These are phyloP conservation scores for Ophraella communa DNA, from an alignment of 2,888 invertebrate species.

Conservation along the genomic window DNA sequence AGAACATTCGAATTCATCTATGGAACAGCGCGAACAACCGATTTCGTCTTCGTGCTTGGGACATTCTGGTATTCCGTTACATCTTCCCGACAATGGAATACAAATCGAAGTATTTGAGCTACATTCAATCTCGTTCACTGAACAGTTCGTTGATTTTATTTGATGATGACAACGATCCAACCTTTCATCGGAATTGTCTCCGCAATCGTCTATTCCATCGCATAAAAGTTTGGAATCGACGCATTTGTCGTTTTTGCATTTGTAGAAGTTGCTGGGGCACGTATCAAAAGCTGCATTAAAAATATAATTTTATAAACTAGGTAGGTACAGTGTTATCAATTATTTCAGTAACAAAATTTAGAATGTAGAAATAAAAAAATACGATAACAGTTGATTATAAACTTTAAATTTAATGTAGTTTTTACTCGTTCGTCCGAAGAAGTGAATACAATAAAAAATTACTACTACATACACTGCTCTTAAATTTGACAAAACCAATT, in stretches of 20 bases:
- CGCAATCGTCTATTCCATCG: constrained; percentile 66
- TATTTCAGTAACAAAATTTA: too few relatives aligned
- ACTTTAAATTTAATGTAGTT: too few relatives aligned
- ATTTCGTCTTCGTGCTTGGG: constrained; percentile 75
- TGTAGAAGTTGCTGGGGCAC: constrained; percentile 58
- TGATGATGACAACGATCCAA: constrained; percentile 1
- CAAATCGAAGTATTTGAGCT: constrained; percentile 62
- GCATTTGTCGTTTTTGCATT: constrained; percentile 64
- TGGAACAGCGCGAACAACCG: constrained; percentile 58
- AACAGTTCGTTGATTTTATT: constrained; percentile 53
- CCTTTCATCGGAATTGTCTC: constrained; percentile 65
- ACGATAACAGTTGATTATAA: too few relatives aligned
- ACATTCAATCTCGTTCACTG: constrained; percentile 62
- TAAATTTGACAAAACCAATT: too few relatives aligned
- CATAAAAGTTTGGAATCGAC: constrained; percentile 64
- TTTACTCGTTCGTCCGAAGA: too few relatives aligned
- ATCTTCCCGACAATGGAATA: constrained; percentile 62
- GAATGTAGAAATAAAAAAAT: too few relatives aligned
- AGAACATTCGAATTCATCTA: constrained; percentile 64
- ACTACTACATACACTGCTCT: too few relatives aligned
- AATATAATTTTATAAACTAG: neutral
- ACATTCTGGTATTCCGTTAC: constrained; percentile 70
- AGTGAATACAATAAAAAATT: too few relatives aligned
- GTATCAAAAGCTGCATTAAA: constrained; percentile 35
- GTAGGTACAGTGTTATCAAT: neutral